phyloP scores from a whole-genome alignment of 2,113 vertebrate genomes.

The Morone chrysops region DNA sequence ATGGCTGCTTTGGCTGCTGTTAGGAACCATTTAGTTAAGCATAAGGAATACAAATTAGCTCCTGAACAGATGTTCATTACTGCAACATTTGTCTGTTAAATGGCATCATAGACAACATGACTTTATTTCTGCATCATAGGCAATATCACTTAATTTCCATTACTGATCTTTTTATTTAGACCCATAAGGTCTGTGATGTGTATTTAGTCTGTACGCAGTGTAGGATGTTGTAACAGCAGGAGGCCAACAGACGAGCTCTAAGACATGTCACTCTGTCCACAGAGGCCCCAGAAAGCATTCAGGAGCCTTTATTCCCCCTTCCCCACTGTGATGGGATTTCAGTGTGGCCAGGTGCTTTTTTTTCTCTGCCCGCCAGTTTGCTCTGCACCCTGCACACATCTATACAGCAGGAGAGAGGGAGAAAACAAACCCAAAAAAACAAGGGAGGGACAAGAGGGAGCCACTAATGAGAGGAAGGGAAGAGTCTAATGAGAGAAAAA shows the following conservation, averaged over 20 bases:
- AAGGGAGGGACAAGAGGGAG: background rate
- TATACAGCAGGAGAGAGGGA: slow-evolving; percentile 21
- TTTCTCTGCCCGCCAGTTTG: slow-evolving; percentile 6
- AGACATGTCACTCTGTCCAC: slow-evolving; percentile 66
- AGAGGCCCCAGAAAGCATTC: slow-evolving; percentile 65
- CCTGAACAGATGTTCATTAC: slow-evolving; percentile 71
- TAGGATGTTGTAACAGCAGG: slow-evolving; percentile 56
- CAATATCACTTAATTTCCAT: slow-evolving; percentile 54
- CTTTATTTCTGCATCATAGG: slow-evolving; percentile 46
- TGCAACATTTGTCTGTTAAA: slow-evolving; percentile 59
- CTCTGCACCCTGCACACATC: slow-evolving; percentile 43
- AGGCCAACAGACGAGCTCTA: slow-evolving; percentile 50
- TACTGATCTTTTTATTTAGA: slow-evolving; percentile 57
- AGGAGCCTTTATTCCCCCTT: slow-evolving; percentile 68
- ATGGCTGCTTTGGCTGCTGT: slow-evolving; percentile 47
- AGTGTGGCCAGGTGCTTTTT: slow-evolving; percentile 71
- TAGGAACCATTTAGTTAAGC: slow-evolving; percentile 54
- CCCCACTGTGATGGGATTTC: slow-evolving; percentile 73
- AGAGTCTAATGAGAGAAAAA: slow-evolving; percentile 3
- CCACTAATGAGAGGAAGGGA: slow-evolving; percentile 11
- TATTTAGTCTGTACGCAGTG: slow-evolving; percentile 18
- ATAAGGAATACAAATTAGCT: slow-evolving; percentile 61
- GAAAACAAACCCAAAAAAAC: background rate
- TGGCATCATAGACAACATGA: slow-evolving; percentile 44
- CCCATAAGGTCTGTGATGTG: slow-evolving; percentile 27